A percentile compares a stretch with the other conserved stretches of the same genome.
phyloP scores from a whole-genome alignment of 2,797 vertebrate genomes.

The Kryptopterus vitreolus region DNA sequence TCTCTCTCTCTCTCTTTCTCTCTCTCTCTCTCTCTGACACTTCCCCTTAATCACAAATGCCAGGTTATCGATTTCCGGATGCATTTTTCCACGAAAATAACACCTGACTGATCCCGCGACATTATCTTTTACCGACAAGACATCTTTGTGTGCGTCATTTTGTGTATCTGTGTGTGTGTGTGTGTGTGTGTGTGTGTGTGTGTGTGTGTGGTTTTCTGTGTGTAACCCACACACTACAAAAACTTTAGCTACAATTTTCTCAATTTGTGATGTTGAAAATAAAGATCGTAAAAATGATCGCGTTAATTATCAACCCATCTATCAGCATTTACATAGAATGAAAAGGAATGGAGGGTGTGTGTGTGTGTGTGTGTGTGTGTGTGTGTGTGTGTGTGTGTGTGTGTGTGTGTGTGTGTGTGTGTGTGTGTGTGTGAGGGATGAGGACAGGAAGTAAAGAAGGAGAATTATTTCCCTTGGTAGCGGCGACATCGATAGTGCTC shows the following conservation, averaged over 20 bases:
- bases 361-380: not conserved
- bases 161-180: slow-evolving; percentile 22
- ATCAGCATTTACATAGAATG: no score
- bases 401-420: not conserved
- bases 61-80: slow-evolving; percentile 51
- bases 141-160: not conserved
- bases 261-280: no score
- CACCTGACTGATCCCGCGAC: slow-evolving; percentile 43
- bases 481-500: no score
- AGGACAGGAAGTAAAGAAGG: slow-evolving; percentile 46
- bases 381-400: not conserved
- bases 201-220: not conserved
- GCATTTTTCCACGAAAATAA: slow-evolving; percentile 55
- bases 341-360: no score
- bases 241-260: no score
- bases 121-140: slow-evolving; percentile 50
- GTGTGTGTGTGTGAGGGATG: slow-evolving; percentile 30
- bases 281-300: no score
- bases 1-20: slow-evolving; percentile 64
- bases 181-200: not conserved
- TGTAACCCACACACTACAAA: no score
- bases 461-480: slow-evolving; percentile 10
- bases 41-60: slow-evolving; percentile 58
- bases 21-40: slow-evolving; percentile 23
- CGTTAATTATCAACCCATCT: no score